Evolutionary conservation across 2,797 vertebrate genomes (phyloP), one percentile per base, ranked within the genome.

Genomic region (Sebastes alutus): DNA sequence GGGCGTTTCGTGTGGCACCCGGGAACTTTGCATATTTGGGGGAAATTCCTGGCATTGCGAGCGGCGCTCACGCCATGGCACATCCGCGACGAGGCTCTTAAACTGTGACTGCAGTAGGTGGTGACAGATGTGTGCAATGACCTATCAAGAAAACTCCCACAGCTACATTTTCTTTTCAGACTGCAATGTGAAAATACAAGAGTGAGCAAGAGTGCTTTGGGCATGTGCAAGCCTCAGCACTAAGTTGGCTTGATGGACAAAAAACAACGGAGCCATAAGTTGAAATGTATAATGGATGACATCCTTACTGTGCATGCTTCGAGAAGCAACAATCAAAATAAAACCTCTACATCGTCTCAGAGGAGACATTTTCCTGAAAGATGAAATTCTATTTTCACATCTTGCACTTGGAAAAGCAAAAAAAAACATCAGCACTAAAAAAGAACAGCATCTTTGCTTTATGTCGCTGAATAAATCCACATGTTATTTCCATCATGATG

Each of bases 111-210:
- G 81, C 88, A 88, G 86, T 86, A 79, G 82, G 90, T 88, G 90
- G 88, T 89, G 93, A 92, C 89, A 93, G 93, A 94, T 92, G 88
- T 93, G 93, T 92, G 88, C 93, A 90, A 87, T 93, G 93, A 95
- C 92, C 93, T 94, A 92, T 92, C 88, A 86, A 91, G 81, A 89
- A 89, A 88, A 85, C 84, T 92, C 91, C 93, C 91, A 87, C 83
- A 79, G 92, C 89, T 84, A 90, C 88, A 87, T 88, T 92, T 87
- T 84, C 65, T 82, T 83, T 88, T 84, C 84, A 85, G 80, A 81
- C 81, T 83, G 81, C 80, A 77, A 80, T 76, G 84, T 87, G 89
- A 90, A 90, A 92, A 90, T 85, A 84, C 76, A 89, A 85, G 87
- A 92, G 84, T 88, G 88, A 91, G 88, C 80, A 83, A 76, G 84